These are phyloP conservation scores for Lagopus leucura DNA, from an alignment of 2,113 vertebrate genomes.

Conservation along the genomic window DNA sequence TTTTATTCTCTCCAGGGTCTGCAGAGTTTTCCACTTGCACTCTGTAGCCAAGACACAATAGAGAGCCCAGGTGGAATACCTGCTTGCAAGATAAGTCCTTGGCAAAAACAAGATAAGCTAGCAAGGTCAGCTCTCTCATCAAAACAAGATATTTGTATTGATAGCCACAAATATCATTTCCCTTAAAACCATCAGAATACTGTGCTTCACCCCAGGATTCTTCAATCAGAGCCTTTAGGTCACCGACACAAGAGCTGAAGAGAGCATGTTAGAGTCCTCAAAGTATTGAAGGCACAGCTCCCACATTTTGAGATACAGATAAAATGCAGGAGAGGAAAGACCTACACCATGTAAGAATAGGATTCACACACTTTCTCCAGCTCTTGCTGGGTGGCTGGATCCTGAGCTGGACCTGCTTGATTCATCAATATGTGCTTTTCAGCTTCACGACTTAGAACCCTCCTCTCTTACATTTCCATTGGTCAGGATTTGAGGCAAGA, in stretches of 20 bases:
- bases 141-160: no score
- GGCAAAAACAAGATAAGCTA: no score
- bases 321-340: background rate
- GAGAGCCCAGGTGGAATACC: no score
- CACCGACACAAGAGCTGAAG: background rate
- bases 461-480: background rate
- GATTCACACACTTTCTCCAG: background rate
- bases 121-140: no score
- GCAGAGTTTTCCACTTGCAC: no score
- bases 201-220: no score
- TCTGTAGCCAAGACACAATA: no score
- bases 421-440: background rate
- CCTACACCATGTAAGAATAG: background rate
- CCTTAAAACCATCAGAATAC: no score
- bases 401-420: background rate
- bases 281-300: background rate
- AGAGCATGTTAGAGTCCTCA: background rate
- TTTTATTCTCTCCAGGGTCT: no score
- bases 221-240: no score
- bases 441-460: background rate
- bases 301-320: background rate
- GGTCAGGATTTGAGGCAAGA: background rate
- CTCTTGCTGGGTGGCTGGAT: background rate
- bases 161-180: no score
- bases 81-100: no score